Evolutionary conservation across 2,888 invertebrate species (phyloP).

Genomic region (Desoria tigrina): DNA sequence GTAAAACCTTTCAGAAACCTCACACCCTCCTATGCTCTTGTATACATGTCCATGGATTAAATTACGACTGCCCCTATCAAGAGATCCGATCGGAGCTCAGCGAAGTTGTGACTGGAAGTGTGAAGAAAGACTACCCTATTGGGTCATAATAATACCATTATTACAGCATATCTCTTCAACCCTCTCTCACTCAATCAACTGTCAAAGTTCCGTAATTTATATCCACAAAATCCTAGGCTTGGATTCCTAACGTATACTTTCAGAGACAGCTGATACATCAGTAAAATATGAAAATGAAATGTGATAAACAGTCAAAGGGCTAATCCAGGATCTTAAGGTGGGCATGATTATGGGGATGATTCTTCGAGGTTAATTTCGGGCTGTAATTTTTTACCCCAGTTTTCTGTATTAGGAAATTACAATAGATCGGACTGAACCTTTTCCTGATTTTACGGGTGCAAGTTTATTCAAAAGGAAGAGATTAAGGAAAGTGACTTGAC

Average conservation of each 20-base stretch:
- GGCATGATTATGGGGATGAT: too few relatives aligned
- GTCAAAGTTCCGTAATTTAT: constrained; percentile 32
- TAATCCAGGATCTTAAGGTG: constrained; percentile 9
- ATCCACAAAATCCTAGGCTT: constrained; percentile 14
- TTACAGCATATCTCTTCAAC: constrained; percentile 40
- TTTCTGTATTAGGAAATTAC: too few relatives aligned
- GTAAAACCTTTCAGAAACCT: constrained; percentile 3
- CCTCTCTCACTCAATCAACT: constrained; percentile 30
- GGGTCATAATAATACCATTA: constrained; percentile 39
- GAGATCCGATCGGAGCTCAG: too few relatives aligned
- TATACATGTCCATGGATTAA: too few relatives aligned
- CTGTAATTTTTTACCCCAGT: too few relatives aligned
- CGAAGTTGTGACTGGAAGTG: constrained; percentile 12
- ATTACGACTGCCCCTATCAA: neutral
- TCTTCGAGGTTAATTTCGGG: too few relatives aligned
- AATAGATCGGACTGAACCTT: neutral
- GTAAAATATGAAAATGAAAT: constrained; percentile 16
- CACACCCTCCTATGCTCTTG: neutral
- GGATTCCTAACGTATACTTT: constrained; percentile 9
- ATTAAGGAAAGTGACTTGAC: constrained; percentile 24
- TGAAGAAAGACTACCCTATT: constrained; percentile 15
- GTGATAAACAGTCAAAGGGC: constrained; percentile 15
- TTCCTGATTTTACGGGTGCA: constrained; percentile 10
- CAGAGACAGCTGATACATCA: constrained; percentile 18
- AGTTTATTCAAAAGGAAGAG: constrained; percentile 13